Evolutionary conservation across 2,797 vertebrate species (phyloP), one percentile per base, ranked within the genome.

Genomic region (Characodon lateralis): DNA sequence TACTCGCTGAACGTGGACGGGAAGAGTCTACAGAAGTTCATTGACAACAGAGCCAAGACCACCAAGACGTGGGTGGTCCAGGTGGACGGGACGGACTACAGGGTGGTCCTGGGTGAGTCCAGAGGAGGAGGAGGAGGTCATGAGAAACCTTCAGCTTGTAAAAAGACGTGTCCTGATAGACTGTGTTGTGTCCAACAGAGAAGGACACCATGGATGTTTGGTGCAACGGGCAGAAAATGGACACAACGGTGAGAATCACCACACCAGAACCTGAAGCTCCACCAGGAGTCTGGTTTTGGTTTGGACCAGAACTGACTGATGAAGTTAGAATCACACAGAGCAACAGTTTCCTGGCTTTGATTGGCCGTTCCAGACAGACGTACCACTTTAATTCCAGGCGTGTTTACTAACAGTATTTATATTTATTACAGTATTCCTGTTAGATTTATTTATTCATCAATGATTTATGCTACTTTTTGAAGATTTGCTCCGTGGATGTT

Each of bases 191-290:
- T 78, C 65, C 75, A 1, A 83, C 93, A 99, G 98, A 99, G 87
- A 99, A 98, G 87, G 97, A 99, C 91, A 98, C 97, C 0, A 97
- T 99, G 97, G 97, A 99, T 6, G 95, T 99, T 13, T 99, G 98
- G 98, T 98, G 97, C 93, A 98, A 99, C 0, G 98, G 98, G 7
- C 91, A 96, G 86, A 98, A 97, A 80, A 89, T 97, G 95, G 96
- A 98, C 82, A 97, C 97, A 0, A 96, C 82, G 92, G 98, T 99
- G 94, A 71, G 96, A 92, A 0, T 35, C 12, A 1, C 35, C 46
- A 8, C 16, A 2, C 16, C 31, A 16, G 58, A 59, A 1, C 6
- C 31, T 2, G 3, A 35, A 66, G 35, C 18, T 7, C 63, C 59
- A 63, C 59, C 59, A 63, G 18, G 28, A 63, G 59, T 28, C 59